Percentiles rank a stretch among this genome's conserved stretches.
These are phyloP conservation scores for Caligus rogercresseyi DNA, from an alignment of 1,140 invertebrate genomes.

Conservation along the genomic window DNA sequence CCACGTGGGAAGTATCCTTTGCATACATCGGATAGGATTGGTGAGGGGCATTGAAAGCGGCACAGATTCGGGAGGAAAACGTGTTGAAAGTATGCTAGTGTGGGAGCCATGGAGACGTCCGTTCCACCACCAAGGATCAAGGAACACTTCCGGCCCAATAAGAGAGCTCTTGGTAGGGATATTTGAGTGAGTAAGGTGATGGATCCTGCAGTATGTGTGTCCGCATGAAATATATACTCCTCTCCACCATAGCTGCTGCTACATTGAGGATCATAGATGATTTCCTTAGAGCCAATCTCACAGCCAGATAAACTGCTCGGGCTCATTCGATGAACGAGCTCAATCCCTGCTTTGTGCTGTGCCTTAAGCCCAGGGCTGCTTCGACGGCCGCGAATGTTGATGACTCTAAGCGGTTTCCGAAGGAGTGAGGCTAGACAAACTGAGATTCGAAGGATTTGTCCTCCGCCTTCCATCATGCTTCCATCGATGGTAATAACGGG, in stretches of 20 bases:
- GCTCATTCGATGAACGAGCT: background rate
- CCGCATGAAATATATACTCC: background rate
- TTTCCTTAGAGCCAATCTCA: background rate
- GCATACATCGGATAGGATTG: background rate
- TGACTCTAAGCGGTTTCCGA: background rate
- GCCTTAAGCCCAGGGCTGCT: constrained; percentile 9
- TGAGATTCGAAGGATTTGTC: constrained; percentile 15
- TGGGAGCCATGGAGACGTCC: constrained; percentile 15
- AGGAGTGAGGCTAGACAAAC: background rate
- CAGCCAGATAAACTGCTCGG: background rate
- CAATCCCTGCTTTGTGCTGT: constrained; percentile 8
- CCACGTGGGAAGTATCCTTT: constrained; percentile 14
- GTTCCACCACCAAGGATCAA: constrained; percentile 17
- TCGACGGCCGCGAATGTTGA: constrained; percentile 1
- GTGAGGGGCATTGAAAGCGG: background rate
- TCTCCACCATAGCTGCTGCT: background rate
- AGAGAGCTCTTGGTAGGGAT: constrained; percentile 4
- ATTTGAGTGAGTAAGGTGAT: constrained; percentile 15
- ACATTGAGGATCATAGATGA: background rate
- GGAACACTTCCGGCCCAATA: background rate
- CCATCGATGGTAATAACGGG: constrained; percentile 5
- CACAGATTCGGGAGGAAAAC: constrained; percentile 8
- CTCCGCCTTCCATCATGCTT: constrained; percentile 12
- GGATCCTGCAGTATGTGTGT: constrained; percentile 13
- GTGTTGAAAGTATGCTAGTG: constrained; percentile 8